Conservation (phyloP, 2,113 vertebrate genomes). For the Pituophis catenifer region DNA sequence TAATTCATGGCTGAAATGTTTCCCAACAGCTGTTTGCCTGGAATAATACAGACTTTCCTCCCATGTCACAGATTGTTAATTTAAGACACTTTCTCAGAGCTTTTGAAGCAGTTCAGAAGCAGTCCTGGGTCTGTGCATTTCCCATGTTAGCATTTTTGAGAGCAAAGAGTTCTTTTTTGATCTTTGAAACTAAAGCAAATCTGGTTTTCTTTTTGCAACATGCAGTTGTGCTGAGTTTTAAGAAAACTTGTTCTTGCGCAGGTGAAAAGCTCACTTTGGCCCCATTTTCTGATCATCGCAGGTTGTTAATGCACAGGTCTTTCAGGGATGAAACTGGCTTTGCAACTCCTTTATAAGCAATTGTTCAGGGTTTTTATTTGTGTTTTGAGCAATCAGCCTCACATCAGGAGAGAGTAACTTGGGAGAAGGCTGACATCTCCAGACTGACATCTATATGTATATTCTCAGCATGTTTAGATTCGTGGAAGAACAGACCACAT, state of each 20-base stretch:
- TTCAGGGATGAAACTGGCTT: neutral
- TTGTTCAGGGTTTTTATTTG: neutral
- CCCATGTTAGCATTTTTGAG: neutral
- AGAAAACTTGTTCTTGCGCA: neutral
- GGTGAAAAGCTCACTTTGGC: neutral
- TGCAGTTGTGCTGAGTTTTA: neutral
- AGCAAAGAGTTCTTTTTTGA: neutral
- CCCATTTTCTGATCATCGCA: neutral
- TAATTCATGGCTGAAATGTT: neutral
- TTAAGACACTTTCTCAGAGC: neutral
- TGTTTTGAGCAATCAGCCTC: neutral
- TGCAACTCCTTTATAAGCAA: neutral
- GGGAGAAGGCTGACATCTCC: neutral
- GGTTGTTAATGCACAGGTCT: neutral
- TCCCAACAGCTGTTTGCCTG: neutral
- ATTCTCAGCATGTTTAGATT: neutral
- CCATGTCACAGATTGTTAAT: neutral
- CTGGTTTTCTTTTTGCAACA: neutral
- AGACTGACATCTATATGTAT: neutral
- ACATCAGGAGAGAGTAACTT: neutral
- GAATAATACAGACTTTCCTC: neutral
- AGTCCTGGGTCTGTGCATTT: neutral
- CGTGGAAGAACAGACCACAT: neutral
- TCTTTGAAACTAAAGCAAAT: neutral
- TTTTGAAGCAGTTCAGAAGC: neutral